Percentiles rank a stretch among this genome's conserved stretches.
These are phyloP conservation scores for Odontamblyopus rebecca DNA, from an alignment of 2,797 vertebrate genomes.

Conservation along the genomic window DNA sequence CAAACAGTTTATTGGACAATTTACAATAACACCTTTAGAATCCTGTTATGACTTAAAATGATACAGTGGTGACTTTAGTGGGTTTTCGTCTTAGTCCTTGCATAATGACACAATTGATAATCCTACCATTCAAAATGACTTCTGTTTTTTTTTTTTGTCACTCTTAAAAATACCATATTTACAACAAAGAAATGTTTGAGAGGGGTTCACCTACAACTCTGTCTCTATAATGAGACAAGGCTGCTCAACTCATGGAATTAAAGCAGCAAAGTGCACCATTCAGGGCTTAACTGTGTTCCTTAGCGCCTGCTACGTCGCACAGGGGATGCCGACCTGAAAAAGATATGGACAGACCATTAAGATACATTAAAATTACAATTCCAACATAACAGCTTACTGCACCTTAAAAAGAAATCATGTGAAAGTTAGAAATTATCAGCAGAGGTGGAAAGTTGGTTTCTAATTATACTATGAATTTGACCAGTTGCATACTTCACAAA, in stretches of 20 bases:
- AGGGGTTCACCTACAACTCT: slow-evolving; percentile 93
- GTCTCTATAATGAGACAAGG: slow-evolving; percentile 99
- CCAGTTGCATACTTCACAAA: not conserved
- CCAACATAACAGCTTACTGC: slow-evolving; percentile 31
- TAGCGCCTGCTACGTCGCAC: slow-evolving; percentile 94
- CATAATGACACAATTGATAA: slow-evolving; percentile 85
- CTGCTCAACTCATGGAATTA: slow-evolving; percentile 99
- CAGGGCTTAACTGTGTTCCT: slow-evolving; percentile 81
- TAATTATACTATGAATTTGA: not conserved
- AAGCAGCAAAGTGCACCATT: slow-evolving; percentile 83
- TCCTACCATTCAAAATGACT: slow-evolving; percentile 80
- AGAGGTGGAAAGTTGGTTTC: not conserved
- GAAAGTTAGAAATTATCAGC: not conserved
- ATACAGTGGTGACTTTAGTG: slow-evolving; percentile 71
- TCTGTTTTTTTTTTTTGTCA: slow-evolving; percentile 81
- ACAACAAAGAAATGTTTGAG: slow-evolving; percentile 82
- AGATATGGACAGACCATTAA: slow-evolving; percentile 66
- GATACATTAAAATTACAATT: slow-evolving; percentile 29
- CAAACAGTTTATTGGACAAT: slow-evolving; percentile 79
- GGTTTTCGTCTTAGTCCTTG: slow-evolving; percentile 79
- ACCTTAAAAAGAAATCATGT: not conserved
- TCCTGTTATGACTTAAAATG: slow-evolving; percentile 74
- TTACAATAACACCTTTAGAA: slow-evolving; percentile 72
- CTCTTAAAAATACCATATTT: slow-evolving; percentile 95
- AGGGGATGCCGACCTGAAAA: slow-evolving; percentile 92